Percentiles rank a stretch among this genome's conserved stretches.
Conservation (phyloP, 2,113 vertebrate species). For the Lanius collurio region DNA sequence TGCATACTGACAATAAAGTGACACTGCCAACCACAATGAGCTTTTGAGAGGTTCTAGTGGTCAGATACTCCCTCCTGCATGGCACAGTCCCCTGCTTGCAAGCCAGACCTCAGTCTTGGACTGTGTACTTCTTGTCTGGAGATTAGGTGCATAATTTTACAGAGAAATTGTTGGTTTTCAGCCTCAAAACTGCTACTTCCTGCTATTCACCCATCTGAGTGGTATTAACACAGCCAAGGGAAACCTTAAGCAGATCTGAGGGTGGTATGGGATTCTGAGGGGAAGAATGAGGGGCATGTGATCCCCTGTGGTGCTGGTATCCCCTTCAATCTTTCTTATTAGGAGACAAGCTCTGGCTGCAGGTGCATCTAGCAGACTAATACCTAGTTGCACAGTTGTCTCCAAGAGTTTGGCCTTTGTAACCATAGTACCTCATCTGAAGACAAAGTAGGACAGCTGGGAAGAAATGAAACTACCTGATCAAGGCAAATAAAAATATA, state of each 20-base stretch:
- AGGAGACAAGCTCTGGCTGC: not conserved
- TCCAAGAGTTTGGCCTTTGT: not conserved
- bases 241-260: not conserved
- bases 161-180: not conserved
- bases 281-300: not conserved
- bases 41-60: not conserved
- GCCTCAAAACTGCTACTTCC: not conserved
- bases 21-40: not conserved
- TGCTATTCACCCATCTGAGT: not conserved
- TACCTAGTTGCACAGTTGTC: not conserved
- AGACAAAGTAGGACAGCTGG: not conserved
- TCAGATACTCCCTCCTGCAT: not conserved
- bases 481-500: not conserved
- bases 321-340: not conserved
- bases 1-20: not conserved
- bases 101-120: not conserved
- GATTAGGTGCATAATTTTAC: not conserved
- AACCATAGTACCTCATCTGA: not conserved
- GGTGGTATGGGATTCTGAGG: not conserved
- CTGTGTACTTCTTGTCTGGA: not conserved
- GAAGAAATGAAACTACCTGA: not conserved
- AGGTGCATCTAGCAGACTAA: not conserved
- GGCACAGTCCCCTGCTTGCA: not conserved
- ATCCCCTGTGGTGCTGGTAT: not conserved
- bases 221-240: rapidly evolving